Conservation (phyloP, 1,140 invertebrate species). For the Popillia japonica region DNA sequence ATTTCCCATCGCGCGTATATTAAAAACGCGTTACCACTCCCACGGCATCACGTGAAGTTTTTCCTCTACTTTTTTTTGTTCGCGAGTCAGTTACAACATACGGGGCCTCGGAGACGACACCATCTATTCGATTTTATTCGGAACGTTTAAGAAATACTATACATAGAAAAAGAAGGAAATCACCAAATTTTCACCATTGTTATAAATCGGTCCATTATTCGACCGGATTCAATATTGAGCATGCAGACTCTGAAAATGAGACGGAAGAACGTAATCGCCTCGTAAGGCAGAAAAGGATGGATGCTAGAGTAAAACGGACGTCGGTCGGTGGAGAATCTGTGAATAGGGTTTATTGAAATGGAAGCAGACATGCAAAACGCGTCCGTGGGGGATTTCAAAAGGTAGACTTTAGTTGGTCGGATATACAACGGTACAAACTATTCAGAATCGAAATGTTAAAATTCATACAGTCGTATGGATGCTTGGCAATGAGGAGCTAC, state of each 20-base stretch:
- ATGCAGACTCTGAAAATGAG: background rate
- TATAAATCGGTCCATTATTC: conserved; percentile 35
- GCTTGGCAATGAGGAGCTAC: too few relatives aligned
- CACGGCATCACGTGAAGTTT: conserved; percentile 6
- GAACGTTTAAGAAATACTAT: conserved; percentile 13
- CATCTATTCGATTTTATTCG: background rate
- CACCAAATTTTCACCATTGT: conserved; percentile 17
- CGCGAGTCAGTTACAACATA: background rate
- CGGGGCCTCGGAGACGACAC: too few relatives aligned
- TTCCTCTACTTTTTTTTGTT: conserved; percentile 12
- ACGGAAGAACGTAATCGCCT: background rate
- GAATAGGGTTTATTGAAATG: conserved; percentile 36
- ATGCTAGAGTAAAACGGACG: background rate
- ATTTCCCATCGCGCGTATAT: conserved; percentile 24
- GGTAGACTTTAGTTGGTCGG: conserved; percentile 1
- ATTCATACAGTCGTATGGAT: background rate
- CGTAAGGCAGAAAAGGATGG: background rate
- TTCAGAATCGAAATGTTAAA: background rate
- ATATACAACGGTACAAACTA: background rate
- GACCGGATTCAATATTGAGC: conserved; percentile 23
- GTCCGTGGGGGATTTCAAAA: background rate
- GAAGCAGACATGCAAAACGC: conserved; percentile 9
- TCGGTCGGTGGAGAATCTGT: conserved; percentile 18
- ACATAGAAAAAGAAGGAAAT: conserved; percentile 16
- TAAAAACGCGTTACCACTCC: conserved; percentile 30